These are phyloP conservation scores for Ptychoptera albimana DNA, from an alignment of 2,888 invertebrate genomes.

Conservation along the genomic window DNA sequence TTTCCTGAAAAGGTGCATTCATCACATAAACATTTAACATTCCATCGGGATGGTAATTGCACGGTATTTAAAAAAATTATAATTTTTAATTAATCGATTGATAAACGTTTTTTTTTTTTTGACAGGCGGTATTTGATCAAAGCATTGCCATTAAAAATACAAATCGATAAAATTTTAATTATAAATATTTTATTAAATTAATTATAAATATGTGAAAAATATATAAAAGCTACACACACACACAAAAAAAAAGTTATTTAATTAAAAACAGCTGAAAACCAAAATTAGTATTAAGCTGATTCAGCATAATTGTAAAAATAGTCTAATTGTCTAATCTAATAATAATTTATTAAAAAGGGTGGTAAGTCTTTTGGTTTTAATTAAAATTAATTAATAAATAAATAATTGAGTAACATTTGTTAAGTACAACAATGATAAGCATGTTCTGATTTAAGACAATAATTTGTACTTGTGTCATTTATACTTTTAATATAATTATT, in stretches of 20 bases:
- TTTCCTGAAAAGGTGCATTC: not conserved
- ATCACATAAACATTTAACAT: not conserved
- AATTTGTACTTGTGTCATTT: conserved; percentile 7
- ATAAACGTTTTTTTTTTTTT: not conserved
- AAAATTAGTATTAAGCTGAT: too few species aligned
- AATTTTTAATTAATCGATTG: not conserved
- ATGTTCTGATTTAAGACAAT: conserved; percentile 21
- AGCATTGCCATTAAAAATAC: too few species aligned
- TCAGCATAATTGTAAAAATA: too few species aligned
- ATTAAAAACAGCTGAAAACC: too few species aligned
- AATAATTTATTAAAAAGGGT: too few species aligned
- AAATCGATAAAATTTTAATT: too few species aligned
- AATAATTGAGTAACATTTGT: conserved; percentile 5
- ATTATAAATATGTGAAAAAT: too few species aligned
- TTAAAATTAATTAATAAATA: not conserved
- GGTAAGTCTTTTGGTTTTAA: not conserved
- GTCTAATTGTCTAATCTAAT: too few species aligned
- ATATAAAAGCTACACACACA: too few species aligned
- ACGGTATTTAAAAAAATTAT: not conserved
- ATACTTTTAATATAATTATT: conserved; percentile 8
- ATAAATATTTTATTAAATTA: too few species aligned
- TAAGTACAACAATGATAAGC: conserved; percentile 29
- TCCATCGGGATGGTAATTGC: not conserved
- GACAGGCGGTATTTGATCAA: too few species aligned
- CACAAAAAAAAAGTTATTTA: too few species aligned